Evolutionary conservation across 1,140 invertebrate species (phyloP).

Genomic region (Euwallacea similis): DNA sequence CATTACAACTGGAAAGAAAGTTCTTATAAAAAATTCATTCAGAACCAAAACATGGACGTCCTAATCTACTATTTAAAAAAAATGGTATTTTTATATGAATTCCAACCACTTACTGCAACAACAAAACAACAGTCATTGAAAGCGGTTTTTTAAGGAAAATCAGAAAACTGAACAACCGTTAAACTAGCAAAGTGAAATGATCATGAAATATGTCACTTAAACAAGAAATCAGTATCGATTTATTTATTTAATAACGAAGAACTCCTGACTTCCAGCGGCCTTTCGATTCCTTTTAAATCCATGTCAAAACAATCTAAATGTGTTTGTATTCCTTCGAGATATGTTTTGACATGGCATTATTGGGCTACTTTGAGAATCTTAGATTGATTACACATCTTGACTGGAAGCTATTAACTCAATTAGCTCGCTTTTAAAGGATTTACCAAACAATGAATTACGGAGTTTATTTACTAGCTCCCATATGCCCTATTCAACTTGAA

Average conservation of each 20-base stretch:
- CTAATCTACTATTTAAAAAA: too few species aligned
- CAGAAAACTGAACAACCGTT: too few species aligned
- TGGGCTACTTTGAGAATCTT: slow-evolving; percentile 19
- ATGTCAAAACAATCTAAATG: slow-evolving; percentile 15
- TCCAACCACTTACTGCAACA: too few species aligned
- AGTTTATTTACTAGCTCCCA: slow-evolving; percentile 11
- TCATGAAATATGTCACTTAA: too few species aligned
- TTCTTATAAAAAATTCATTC: too few species aligned
- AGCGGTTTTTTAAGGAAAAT: too few species aligned
- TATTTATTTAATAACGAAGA: slow-evolving; percentile 5
- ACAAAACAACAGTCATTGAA: too few species aligned
- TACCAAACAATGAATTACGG: slow-evolving; percentile 13
- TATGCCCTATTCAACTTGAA: neutral
- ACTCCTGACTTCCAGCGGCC: neutral
- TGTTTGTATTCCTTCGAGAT: slow-evolving; percentile 17
- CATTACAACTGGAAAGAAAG: too few species aligned
- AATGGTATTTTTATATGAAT: too few species aligned
- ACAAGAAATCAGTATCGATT: neutral
- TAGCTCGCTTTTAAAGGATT: slow-evolving; percentile 7
- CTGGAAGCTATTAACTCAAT: slow-evolving; percentile 17
- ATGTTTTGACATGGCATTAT: slow-evolving; percentile 20
- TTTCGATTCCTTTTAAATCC: slow-evolving; percentile 20
- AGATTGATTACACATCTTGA: slow-evolving; percentile 10
- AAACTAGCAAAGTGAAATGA: too few species aligned
- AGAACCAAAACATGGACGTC: too few species aligned